These are phyloP conservation scores for Tortricodes alternella DNA, from an alignment of 2,888 invertebrate genomes.

Conservation along the genomic window DNA sequence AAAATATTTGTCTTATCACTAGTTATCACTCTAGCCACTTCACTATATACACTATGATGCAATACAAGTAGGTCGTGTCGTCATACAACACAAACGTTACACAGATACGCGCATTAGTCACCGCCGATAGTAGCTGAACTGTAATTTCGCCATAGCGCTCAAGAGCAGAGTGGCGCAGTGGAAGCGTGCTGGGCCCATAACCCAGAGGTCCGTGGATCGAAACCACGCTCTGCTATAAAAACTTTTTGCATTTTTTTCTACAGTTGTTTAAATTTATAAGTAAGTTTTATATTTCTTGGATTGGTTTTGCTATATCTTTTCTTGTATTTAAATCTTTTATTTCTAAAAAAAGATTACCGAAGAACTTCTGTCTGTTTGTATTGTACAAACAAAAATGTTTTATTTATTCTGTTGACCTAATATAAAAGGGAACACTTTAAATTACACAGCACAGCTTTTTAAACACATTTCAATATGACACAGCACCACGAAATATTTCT, in stretches of 20 bases:
- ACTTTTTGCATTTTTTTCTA: conserved; percentile 40
- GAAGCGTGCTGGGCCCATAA: conserved; percentile 92
- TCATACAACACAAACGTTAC: conserved; percentile 43
- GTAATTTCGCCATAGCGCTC: conserved; percentile 41
- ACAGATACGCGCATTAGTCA: conserved; percentile 37
- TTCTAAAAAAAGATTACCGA: no score
- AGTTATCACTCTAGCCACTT: no score
- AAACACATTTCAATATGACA: background rate
- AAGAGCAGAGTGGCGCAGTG: conserved; percentile 90
- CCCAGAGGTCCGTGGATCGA: conserved; percentile 96
- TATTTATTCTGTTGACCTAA: no score
- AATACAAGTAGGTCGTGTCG: conserved; percentile 25
- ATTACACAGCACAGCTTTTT: background rate
- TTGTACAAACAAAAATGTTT: no score
- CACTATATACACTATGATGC: conserved; percentile 36
- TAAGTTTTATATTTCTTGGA: conserved; percentile 5
- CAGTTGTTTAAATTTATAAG: conserved; percentile 13
- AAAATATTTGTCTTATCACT: no score
- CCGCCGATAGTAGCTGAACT: conserved; percentile 23
- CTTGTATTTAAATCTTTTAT: no score
- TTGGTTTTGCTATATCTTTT: background rate
- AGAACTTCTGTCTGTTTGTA: no score
- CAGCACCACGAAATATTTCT: background rate
- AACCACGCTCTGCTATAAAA: conserved; percentile 88
- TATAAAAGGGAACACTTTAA: no score